These are phyloP conservation scores for Strigamia transsilvanica DNA, from an alignment of 2,888 invertebrate species.

Conservation along the genomic window DNA sequence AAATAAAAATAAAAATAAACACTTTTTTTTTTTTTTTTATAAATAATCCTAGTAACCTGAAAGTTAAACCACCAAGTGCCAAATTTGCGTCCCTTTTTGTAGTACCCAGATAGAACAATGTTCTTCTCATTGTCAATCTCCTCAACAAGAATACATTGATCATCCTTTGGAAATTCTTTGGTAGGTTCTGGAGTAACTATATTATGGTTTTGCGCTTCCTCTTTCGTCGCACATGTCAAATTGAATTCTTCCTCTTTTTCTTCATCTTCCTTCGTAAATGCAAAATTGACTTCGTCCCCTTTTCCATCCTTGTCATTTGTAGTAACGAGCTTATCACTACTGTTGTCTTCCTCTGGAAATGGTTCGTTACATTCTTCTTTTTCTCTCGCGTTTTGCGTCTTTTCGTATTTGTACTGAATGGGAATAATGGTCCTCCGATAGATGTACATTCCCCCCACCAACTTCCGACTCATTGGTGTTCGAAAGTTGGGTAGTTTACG, in stretches of 20 bases:
- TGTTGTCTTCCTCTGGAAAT: background rate
- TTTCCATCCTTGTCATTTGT: background rate
- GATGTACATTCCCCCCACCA: conserved; percentile 6
- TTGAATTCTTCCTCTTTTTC: background rate
- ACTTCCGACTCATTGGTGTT: conserved; percentile 13
- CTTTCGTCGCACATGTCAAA: background rate
- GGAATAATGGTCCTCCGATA: background rate
- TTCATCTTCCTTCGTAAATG: background rate
- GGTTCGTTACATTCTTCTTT: background rate
- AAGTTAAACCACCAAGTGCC: conserved; percentile 47
- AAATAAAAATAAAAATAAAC: background rate
- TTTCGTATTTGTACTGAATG: background rate
- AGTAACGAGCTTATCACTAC: background rate
- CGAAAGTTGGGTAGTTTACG: background rate
- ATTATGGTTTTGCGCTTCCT: background rate
- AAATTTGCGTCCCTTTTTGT: conserved; percentile 1
- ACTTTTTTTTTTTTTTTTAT: background rate
- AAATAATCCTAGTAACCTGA: background rate
- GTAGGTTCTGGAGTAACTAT: background rate
- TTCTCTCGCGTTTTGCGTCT: background rate
- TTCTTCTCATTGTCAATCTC: background rate
- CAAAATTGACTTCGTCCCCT: background rate
- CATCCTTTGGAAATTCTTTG: background rate
- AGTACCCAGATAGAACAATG: background rate
- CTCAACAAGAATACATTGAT: background rate